Evolutionary conservation across 2,113 vertebrate species (phyloP), one percentile per base, ranked within the genome.

Genomic region (Pterocles burchelli): DNA sequence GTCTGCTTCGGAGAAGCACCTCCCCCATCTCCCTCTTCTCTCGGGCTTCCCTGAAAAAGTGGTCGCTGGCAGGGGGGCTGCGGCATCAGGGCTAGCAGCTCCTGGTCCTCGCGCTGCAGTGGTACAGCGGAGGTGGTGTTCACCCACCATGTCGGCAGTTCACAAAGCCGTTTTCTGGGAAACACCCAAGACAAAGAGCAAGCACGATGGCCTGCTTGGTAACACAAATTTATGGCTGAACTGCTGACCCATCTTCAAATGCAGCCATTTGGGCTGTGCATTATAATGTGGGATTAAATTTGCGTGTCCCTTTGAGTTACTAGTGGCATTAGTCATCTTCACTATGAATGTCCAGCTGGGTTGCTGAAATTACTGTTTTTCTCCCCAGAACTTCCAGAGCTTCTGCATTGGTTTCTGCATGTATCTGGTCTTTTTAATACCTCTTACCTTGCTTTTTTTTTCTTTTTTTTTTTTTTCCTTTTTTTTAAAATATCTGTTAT

Each of bases 231-330:
- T 91, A 85, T 88, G 88, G 59, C 87, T 76, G 85, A 74, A 54
- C 82, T 97, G 85, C 77, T 95, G 95, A 92, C 85, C 94, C 71
- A 17, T 76, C 89, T 52, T 80, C 74, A 78, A 80, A 85, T 71
- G 79, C 76, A 88, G 88, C 61, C 1, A 0, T 70, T 74, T 4
- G 21, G 70, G 48, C 80, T 6, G 2, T 85, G 48, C 36, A 31
- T 94, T 93, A 36, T 58, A 85, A 58, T 57, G 38, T 9, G 58
- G 70, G n/a, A 90, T 96, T 92, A 81, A 91, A 89, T 85, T 41
- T 87, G 46, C 0, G 0, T 38, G 77, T 88, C 77, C 19, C 43
- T 96, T 86, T 76, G 81, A 88, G 83, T 95, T 93, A 89, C 67
- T 79, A 17, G 33, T 57, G 76, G 11, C 68, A 67, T 95, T 93